Percentiles rank a stretch among this genome's conserved stretches.
Conservation (phyloP, 2,797 vertebrate genomes). For the Rhinichthys osculus region DNA sequence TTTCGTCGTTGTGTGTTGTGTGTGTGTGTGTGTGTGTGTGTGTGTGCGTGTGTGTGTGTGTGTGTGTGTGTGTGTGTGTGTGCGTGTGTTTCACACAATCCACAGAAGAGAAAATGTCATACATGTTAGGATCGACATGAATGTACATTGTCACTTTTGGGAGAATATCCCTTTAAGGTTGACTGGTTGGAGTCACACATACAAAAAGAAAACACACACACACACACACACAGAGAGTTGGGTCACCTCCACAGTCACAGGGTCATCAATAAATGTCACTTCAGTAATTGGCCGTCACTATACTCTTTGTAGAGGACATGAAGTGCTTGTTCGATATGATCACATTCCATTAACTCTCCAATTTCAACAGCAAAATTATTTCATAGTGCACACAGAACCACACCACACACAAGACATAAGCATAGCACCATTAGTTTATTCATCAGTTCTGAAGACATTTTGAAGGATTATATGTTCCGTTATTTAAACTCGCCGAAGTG, state of each 20-base stretch:
- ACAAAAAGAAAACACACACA: neutral
- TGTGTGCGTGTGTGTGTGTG: too few relatives aligned
- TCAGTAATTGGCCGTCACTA: constrained; percentile 30
- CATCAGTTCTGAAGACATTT: constrained; percentile 15
- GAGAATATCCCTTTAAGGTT: neutral
- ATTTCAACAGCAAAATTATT: constrained; percentile 61
- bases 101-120: neutral
- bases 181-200: neutral
- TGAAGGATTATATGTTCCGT: constrained; percentile 19
- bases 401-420: neutral
- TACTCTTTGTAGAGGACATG: constrained; percentile 46
- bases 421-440: constrained; percentile 1
- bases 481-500: constrained; percentile 7
- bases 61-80: neutral
- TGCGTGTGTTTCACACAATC: neutral
- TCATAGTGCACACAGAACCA: constrained; percentile 47
- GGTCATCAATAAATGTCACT: constrained; percentile 49
- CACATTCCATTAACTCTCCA: constrained; percentile 61
- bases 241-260: constrained; percentile 45
- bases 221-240: neutral
- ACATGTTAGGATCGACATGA: neutral
- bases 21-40: too few relatives aligned
- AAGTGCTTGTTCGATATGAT: constrained; percentile 62
- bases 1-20: too few relatives aligned
- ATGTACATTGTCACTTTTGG: neutral